Conservation (phyloP, 2,888 invertebrate genomes). For the Noctua comes region DNA sequence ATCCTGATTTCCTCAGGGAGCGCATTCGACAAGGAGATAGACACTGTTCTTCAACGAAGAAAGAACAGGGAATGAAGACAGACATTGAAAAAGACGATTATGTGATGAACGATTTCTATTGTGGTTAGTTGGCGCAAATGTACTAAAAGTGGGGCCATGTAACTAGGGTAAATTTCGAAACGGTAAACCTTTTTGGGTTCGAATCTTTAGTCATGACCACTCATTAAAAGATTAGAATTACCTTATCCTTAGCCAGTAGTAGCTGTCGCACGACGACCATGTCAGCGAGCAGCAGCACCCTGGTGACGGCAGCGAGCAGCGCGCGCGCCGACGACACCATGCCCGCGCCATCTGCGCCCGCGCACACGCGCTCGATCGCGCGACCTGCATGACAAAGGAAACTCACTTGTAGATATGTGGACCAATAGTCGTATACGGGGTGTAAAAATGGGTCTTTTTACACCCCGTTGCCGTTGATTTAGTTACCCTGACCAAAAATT, state of each 20-base stretch:
- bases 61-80: neutral
- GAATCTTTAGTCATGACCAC: neutral
- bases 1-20: neutral
- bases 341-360: constrained; percentile 93
- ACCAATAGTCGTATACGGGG: neutral
- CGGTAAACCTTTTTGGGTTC: neutral
- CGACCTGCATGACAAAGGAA: constrained; percentile 91
- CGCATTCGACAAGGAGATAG: neutral
- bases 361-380: constrained; percentile 97
- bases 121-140: neutral
- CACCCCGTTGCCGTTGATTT: too few relatives aligned
- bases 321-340: constrained; percentile 98
- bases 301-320: constrained; percentile 97
- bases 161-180: neutral
- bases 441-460: too few relatives aligned
- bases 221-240: constrained; percentile 78
- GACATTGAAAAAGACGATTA: neutral
- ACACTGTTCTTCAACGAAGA: neutral
- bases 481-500: neutral
- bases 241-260: constrained; percentile 98
- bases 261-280: constrained; percentile 99
- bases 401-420: neutral
- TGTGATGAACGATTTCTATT: neutral
- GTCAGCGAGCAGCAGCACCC: constrained; percentile 98
- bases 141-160: neutral